Base-by-base conservation (phyloP, 2,888 invertebrate species). In the Barypeithes pellucidus region DNA sequence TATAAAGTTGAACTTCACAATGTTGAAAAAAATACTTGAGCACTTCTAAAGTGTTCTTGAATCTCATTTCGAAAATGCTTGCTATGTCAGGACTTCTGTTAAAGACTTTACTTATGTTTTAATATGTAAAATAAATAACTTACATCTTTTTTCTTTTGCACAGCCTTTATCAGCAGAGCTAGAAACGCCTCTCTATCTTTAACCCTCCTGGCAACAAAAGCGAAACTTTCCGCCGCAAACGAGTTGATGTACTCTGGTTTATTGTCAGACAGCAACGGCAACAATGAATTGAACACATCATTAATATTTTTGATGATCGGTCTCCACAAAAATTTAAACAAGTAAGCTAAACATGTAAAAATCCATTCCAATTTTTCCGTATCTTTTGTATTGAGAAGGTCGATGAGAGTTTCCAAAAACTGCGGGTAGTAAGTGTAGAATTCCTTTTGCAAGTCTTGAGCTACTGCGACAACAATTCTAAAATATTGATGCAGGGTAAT, bases 171-270 rank as follows among this genome's bases (percentile, higher is more conserved):
- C 45, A 96, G 85, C 52, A 93, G 88, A 54, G 89, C 88, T 45
- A 97, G 85, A 83, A 97, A 93, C 62, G 90, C 90, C 33, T 91
- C 89, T 80, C 92, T 93, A 80, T 97, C 94, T 78, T 91, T 92
- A 11, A 95, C 92, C 88, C 96, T 96, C 77, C 98, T 89, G 2
- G 96, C 94, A 0, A 99, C 93, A 88, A 96, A 98, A 0, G 98
- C 94, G 88, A 98, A 98, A 85, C 97, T 95, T 87, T 98, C 97
- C 0, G 97, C 96, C 3, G 98, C 97, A 90, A 98, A 99, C 82
- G 94, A 94, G 78, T 94, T 93, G 20, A 98, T 92, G 83, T 97
- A 96, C 75, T 91, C 90, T 22, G 95, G 94, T 80, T 92, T 91
- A n/a, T 88, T 87, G 63, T 92, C 92, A 79, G 93, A 92, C 41